Percentiles rank a stretch among this genome's conserved stretches.
These are phyloP conservation scores for Steatocranus sp. DNA, from an alignment of 2,797 vertebrate species.

Conservation along the genomic window DNA sequence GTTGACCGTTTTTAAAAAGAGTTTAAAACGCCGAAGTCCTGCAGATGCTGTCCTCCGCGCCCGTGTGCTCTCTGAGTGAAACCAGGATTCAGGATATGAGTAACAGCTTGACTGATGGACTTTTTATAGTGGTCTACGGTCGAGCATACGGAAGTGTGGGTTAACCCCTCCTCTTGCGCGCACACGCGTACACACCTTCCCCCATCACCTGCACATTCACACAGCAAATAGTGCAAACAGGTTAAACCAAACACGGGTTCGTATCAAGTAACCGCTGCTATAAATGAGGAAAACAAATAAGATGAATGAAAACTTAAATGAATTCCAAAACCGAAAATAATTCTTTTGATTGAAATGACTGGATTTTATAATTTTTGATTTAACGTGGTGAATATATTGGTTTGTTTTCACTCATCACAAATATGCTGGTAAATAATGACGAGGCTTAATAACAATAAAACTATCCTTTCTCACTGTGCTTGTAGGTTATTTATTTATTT, in stretches of 20 bases:
- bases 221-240: not conserved
- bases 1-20: not conserved
- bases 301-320: not conserved
- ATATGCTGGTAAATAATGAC: not conserved
- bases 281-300: not conserved
- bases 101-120: not conserved
- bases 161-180: not conserved
- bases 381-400: not conserved
- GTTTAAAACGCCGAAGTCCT: not conserved
- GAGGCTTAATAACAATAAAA: not conserved
- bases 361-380: not conserved
- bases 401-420: not conserved
- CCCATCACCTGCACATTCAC: not conserved
- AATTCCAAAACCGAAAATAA: not conserved
- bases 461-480: not conserved
- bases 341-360: not conserved
- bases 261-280: not conserved
- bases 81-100: slow-evolving; percentile 29
- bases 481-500: not conserved
- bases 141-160: slow-evolving; percentile 41
- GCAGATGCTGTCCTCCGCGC: not conserved
- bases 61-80: not conserved
- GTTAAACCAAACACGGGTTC: not conserved
- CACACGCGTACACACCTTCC: not conserved
- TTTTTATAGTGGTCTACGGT: slow-evolving; percentile 33